Percentiles rank a stretch among this genome's conserved stretches.
Evolutionary conservation across 2,888 invertebrate species (phyloP).

Genomic region (Beris morrisii): DNA sequence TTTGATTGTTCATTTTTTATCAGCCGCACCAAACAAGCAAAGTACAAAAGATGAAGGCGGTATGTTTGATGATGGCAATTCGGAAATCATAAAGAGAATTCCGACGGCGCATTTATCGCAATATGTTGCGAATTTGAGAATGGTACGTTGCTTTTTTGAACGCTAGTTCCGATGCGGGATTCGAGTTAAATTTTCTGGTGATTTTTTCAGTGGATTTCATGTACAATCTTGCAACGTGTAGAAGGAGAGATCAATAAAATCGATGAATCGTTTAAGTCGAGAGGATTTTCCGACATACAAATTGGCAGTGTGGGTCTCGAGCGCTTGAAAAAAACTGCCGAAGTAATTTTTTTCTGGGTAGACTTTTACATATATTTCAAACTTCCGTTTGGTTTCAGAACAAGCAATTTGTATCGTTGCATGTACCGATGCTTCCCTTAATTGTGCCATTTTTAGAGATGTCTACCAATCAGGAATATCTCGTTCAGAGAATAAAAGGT

Average conservation of each 20-base stretch:
- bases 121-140: constrained; percentile 77
- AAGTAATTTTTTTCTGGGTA: constrained; percentile 43
- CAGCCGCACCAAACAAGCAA: constrained; percentile 49
- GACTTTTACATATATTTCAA: not conserved
- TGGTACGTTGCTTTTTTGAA: constrained; percentile 57
- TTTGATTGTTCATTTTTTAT: constrained; percentile 37
- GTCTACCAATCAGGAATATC: constrained; percentile 82
- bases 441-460: constrained; percentile 81
- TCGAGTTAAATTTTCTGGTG: not conserved
- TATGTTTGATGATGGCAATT: constrained; percentile 49
- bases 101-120: constrained; percentile 68
- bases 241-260: constrained; percentile 72
- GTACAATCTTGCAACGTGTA: constrained; percentile 77
- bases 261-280: constrained; percentile 69
- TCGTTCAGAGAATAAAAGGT: constrained; percentile 74
- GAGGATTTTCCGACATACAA: constrained; percentile 68
- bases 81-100: constrained; percentile 54
- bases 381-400: constrained; percentile 44
- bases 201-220: constrained; percentile 74
- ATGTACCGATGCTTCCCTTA: constrained; percentile 55
- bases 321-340: constrained; percentile 73
- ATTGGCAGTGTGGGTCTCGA: constrained; percentile 73
- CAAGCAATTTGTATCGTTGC: constrained; percentile 52
- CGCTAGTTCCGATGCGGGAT: too few species aligned
- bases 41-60: constrained; percentile 50